Evolutionary conservation across 2,797 vertebrate species (phyloP), one percentile per base, ranked within the genome.

Genomic region (Phoebastria nigripes): DNA sequence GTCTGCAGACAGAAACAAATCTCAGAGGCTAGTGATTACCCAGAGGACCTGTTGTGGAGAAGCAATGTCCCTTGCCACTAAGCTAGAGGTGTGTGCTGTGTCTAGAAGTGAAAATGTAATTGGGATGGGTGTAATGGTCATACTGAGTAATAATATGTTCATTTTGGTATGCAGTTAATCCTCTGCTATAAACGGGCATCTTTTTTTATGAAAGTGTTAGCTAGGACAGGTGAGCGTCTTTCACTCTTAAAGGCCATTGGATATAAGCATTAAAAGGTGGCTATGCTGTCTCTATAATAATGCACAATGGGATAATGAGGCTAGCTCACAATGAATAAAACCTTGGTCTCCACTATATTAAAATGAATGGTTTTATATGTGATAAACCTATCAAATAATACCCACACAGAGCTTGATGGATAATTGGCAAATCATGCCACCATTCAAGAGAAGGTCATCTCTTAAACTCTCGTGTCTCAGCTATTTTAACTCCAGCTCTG

Each of bases 401-500:
- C 21, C 19, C 37, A 89, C 66, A 44, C 62, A 61, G 58, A 93
- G 22, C 42, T 67, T 89, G 88, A 94, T 31, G 74, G 46, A 66
- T 96, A 94, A 89, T 84, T 89, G 49, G 54, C 73, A 97, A 95
- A 91, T 82, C 49, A 77, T 83, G 59, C 62, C 81, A 88, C 91
- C 59, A 82, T 94, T 90, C 74, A 89, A 89, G 52, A 93, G 76
- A 72, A 96, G 66, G 90, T 91, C 83, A 73, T 58, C 46, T 77
- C 58, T 94, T 59, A 78, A 92, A 86, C 25, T 80, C 76, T 58
- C 74, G 21, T 82, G 49, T 71, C 66, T 87, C 56, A 88, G 86
- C 59, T 82, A 83, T 96, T 97, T 85, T 73, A 92, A 95, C 74
- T 96, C 46, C 66, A 92, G 74, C 35, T 87, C 55, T 89, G 56